Evolutionary conservation across 2,113 vertebrate species (phyloP), one percentile per base, ranked within the genome.

Genomic region (Halcyon senegalensis): DNA sequence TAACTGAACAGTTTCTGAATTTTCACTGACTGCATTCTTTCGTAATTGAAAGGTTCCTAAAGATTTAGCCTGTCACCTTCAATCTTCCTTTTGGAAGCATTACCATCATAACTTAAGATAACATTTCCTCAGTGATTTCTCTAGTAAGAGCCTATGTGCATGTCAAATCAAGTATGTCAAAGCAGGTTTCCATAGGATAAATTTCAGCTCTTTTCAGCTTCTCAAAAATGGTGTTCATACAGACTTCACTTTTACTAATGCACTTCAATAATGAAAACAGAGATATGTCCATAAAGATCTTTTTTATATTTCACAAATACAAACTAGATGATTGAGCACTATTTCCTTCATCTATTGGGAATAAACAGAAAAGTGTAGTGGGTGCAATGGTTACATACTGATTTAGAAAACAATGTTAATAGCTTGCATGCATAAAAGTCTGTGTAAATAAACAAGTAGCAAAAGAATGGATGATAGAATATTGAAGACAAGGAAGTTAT

Each of bases 91-190:
- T 87, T 91, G 55, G 88, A 94, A 92, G 90, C 91, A 81, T 75
- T 90, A 72, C 83, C 60, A 23, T 90, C 96, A 91, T 96, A 97
- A 97, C 86, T 95, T 97, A 97, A 95, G 85, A 94, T 94, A 96
- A 94, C 86, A 94, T 96, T 96, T 97, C 95, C 96, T 97, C 90
- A 66, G 94, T 86, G 89, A 94, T 97, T 92, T 95, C 64, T 69
- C 77, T 88, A 70, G 60, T 64, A 92, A 87, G 55, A 87, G 84
- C 64, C 94, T 91, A 93, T 96, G 75, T 97, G 77, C 72, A 66
- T 87, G 95, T 98, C 96, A 97, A 97, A 97, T 95, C 97, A 96
- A 94, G 62, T 94, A 95, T 95, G 95, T 97, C 97, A 97, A 96
- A 95, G 96, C 84, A 93, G 58, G 64, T 95, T 97, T 95, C 96